Base-by-base conservation (phyloP, 2,797 vertebrate genomes). In the Crocidura indochinensis region DNA sequence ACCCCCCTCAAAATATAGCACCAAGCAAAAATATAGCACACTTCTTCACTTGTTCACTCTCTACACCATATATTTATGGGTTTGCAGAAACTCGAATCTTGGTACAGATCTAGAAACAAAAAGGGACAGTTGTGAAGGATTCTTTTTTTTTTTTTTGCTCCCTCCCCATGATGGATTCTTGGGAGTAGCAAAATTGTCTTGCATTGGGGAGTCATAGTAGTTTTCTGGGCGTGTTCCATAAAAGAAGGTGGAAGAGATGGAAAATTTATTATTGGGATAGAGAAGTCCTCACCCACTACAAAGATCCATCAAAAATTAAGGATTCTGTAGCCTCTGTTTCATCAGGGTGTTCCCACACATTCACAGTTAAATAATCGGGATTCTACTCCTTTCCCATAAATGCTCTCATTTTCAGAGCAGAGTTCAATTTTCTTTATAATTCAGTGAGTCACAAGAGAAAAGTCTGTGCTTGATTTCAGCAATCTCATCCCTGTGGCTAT, bases 231-330 rank as follows among this genome's bases (percentile, higher is more conserved):
- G 49, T 68, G 49, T n/a, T 46, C 8, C 17, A 26, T 27, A 62
- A 29, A 29, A 27, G 6, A 8, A 5, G 10, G n/a, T 3, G 6
- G 3, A 2, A 20, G 11, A 4, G 6, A 4, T 47, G 17, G 3
- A 64, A 22, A 79, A 7, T 11, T 51, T 20, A 11, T 14, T 4
- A 38, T 51, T 20, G 26, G 17, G 29, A 4, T n/a, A 7, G 20
- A 74, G 9, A 24, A 24, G 2, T 3, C 2, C 1, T 74, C 14
- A 44, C 75, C 82, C 71, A 38, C 38, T 10, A 27, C 19, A 49
- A 75, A 38, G 11, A 9, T 8, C 56, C 38, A 56, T n/a, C 47
- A 29, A 38, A 26, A 60, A 67, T 20, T 46, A 78, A 15, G 5
- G 4, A 26, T 26, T 51, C 11, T 3, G 14, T 67, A 51, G 49